phyloP scores from a whole-genome alignment of 2,113 vertebrate genomes.

The Actenoides hombroni region DNA sequence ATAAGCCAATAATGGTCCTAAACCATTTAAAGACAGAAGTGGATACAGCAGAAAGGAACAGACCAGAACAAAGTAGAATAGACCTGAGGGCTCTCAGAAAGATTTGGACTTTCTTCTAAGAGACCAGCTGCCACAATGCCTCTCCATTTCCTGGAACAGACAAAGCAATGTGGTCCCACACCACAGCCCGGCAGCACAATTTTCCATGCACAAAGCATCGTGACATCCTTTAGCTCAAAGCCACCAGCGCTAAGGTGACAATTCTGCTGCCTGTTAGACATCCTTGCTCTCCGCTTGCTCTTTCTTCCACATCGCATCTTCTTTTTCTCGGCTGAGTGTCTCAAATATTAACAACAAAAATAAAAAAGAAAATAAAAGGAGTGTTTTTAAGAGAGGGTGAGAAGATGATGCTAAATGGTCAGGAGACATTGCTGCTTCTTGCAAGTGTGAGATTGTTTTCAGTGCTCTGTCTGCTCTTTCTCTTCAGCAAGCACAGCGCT shows the following conservation, averaged over 20 bases:
- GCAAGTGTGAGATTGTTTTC: not conserved
- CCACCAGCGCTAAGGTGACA: not conserved
- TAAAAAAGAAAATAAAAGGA: not conserved
- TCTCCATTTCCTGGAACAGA: not conserved
- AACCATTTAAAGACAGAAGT: not conserved
- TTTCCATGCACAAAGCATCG: not conserved
- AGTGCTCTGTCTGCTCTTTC: not conserved
- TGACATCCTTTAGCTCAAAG: not conserved
- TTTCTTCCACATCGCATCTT: not conserved
- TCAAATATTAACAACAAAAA: not conserved
- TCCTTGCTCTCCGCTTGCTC: not conserved
- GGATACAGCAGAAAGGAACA: not conserved
- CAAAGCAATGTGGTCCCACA: not conserved
- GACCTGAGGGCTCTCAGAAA: not conserved
- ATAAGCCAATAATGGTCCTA: not conserved
- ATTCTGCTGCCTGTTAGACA: not conserved
- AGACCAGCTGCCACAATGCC: not conserved
- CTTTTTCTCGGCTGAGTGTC: not conserved
- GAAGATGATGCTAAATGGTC: not conserved
- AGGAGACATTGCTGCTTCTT: not conserved
- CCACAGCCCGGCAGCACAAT: not conserved
- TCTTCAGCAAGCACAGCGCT: not conserved
- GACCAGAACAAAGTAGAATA: not conserved
- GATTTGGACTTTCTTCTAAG: not conserved
- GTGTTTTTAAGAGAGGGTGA: not conserved